Evolutionary conservation across 30 jellyfish, hydroid and myxozoan genomes (phyloP).

Genomic region (Sanderia malayensis): DNA sequence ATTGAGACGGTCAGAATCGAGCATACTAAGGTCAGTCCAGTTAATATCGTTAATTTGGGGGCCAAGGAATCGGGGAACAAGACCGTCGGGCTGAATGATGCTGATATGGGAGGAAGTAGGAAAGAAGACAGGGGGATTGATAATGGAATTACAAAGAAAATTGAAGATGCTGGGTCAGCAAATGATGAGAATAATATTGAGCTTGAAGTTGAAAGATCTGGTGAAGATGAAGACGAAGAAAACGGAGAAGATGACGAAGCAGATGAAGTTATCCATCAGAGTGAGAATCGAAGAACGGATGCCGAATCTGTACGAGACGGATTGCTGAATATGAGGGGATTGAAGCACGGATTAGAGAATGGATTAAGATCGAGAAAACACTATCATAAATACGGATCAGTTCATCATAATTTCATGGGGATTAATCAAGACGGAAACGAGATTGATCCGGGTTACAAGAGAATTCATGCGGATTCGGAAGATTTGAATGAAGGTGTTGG

Average conservation of each 20-base stretch:
- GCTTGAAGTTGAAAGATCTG: constrained; percentile 48
- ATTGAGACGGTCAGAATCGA: constrained; percentile 80
- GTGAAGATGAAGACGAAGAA: constrained; percentile 34
- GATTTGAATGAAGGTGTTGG: neutral
- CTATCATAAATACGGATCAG: constrained; percentile 15
- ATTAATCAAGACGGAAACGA: constrained; percentile 5
- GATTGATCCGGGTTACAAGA: neutral
- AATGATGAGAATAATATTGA: constrained; percentile 37
- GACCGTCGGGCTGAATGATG: neutral
- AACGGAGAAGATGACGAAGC: neutral
- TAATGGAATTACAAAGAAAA: neutral
- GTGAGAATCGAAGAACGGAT: neutral
- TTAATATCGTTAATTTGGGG: neutral
- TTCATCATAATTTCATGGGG: constrained; percentile 14
- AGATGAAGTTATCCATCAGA: constrained; percentile 3
- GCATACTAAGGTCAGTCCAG: constrained; percentile 73
- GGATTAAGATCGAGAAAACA: constrained; percentile 3
- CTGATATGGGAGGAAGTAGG: constrained; percentile 1
- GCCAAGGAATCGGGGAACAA: neutral
- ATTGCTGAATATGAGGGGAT: constrained; percentile 30
- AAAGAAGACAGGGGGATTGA: neutral
- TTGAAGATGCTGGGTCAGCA: neutral
- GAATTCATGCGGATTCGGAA: constrained; percentile 18
- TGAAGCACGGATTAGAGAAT: neutral
- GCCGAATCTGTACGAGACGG: constrained; percentile 1